Percentiles rank a stretch among this genome's conserved stretches.
phyloP scores from a whole-genome alignment of 2,797 vertebrate genomes.

The Aeoliscus strigatus region DNA sequence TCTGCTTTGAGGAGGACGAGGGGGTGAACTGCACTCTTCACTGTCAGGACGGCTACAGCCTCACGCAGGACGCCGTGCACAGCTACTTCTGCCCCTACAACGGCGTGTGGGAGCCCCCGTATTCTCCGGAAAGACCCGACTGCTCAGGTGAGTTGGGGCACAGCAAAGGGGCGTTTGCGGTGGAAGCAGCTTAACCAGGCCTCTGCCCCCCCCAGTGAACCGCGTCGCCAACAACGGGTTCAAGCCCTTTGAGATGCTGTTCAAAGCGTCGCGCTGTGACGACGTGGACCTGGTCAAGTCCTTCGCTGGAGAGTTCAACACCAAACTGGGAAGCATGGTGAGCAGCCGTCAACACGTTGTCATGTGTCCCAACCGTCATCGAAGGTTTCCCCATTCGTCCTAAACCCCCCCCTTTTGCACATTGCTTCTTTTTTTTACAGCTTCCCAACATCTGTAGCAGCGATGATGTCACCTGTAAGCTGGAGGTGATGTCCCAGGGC shows the following conservation, averaged over 20 bases:
- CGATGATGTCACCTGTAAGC: slow-evolving; percentile 87
- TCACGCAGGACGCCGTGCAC: slow-evolving; percentile 84
- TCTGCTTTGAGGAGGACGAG: slow-evolving; percentile 77
- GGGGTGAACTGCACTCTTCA: slow-evolving; percentile 87
- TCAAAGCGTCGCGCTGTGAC: slow-evolving; percentile 92
- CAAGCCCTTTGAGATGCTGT: slow-evolving; percentile 97
- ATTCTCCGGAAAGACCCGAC: slow-evolving; percentile 83
- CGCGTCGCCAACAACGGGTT: slow-evolving; percentile 92
- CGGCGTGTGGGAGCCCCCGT: slow-evolving; percentile 87
- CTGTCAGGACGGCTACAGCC: slow-evolving; percentile 88
- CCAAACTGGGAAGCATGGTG: slow-evolving; percentile 87
- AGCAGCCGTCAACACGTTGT: slow-evolving; percentile 32
- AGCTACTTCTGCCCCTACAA: slow-evolving; percentile 88
- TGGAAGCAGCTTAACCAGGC: too few species aligned
- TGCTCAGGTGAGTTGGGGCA: slow-evolving; percentile 92
- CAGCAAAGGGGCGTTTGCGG: too few species aligned
- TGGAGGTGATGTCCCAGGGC: slow-evolving; percentile 86
- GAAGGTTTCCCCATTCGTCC: too few species aligned
- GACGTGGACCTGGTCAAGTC: slow-evolving; percentile 83
- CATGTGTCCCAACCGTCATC: background rate
- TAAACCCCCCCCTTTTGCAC: background rate
- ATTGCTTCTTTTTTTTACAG: slow-evolving; percentile 56
- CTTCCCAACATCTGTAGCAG: slow-evolving; percentile 88
- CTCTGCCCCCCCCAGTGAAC: slow-evolving; percentile 76
- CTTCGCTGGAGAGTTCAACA: slow-evolving; percentile 87